Percentiles rank a stretch among this genome's conserved stretches.
phyloP scores from a whole-genome alignment of 2,113 vertebrate genomes.

The Nerophis ophidion region DNA sequence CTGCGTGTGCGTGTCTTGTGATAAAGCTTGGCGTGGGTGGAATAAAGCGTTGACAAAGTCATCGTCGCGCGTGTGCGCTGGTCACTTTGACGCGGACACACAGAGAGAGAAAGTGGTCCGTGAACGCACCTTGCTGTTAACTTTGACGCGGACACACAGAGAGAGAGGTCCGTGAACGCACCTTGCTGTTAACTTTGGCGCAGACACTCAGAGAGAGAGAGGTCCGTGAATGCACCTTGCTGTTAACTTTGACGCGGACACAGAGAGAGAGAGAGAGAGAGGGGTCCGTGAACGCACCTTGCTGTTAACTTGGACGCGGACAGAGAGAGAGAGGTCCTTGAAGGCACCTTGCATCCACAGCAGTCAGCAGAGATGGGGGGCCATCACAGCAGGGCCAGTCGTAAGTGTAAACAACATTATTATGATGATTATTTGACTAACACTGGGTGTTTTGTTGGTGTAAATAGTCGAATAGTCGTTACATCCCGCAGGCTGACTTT shows the following conservation, averaged over 20 bases:
- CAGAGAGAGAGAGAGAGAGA: too few species aligned
- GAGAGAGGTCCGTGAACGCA: conserved; percentile 42
- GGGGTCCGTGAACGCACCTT: too few species aligned
- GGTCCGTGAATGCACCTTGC: too few species aligned
- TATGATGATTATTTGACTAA: background rate
- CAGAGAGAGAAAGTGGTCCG: conserved; percentile 36
- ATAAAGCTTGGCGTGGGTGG: conserved; percentile 5
- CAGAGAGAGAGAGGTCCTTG: conserved; percentile 40
- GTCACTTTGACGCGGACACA: background rate
- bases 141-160: background rate
- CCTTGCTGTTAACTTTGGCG: too few species aligned
- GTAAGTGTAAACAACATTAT: background rate
- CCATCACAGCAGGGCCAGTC: conserved; percentile 78
- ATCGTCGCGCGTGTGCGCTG: too few species aligned
- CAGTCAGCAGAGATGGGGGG: conserved; percentile 75
- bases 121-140: conserved; percentile 7
- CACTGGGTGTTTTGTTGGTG: too few species aligned
- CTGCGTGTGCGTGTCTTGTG: background rate
- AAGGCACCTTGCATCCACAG: conserved; percentile 50
- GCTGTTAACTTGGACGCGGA: background rate
- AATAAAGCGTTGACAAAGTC: conserved; percentile 23
- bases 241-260: too few species aligned
- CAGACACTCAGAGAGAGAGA: too few species aligned
- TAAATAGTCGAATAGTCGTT: too few species aligned
- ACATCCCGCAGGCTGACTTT: background rate